Base-by-base conservation (phyloP, 2,113 vertebrate genomes). In the Neolamprologus devosi region DNA sequence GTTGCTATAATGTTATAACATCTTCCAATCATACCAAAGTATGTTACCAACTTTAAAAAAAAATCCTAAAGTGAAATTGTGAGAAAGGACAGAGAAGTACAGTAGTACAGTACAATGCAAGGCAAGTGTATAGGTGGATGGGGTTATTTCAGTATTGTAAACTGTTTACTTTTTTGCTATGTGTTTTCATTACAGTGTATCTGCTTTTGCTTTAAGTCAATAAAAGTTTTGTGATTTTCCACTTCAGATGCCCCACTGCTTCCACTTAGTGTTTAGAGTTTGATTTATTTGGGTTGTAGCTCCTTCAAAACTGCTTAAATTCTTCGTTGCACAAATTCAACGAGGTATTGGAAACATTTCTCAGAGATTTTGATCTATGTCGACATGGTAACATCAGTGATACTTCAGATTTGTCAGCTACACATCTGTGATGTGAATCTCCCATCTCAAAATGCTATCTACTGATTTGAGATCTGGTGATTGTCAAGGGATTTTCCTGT, bases 171-270 rank as follows among this genome's bases (percentile, higher is more conserved):
- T 92, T 80, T 90, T 90, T 88, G 79, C 73, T 84, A 53, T 93
- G 82, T 91, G 81, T 91, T 92, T 93, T 85, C 80, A 84, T 91
- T 95, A 86, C 85, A 94, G 81, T 85, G 87, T 78, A 92, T 95
- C 80, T 88, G 49, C 85, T 90, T 93, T 93, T 91, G 88, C 84
- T 91, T 92, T 88, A 88, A 92, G 88, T 94, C 91, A 97, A 96
- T 96, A 96, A 96, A 96, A 78, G 81, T 92, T 93, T 93, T 58
- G 5, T 85, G 92, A 90, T 93, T 93, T 93, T 91, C 80, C 87
- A 83, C 3, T 45, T 79, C 33, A 55, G 14, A 9, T 49, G 65
- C 55, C 37, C 13, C 28, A 11, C n/a, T 23, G 54, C 79, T 49
- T 49, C 16, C 16, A 73, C 65, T 73, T 13, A n/a, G 16, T 49